These are phyloP conservation scores for Delichon dasypus DNA, from an alignment of 2,797 vertebrate species.

Conservation along the genomic window DNA sequence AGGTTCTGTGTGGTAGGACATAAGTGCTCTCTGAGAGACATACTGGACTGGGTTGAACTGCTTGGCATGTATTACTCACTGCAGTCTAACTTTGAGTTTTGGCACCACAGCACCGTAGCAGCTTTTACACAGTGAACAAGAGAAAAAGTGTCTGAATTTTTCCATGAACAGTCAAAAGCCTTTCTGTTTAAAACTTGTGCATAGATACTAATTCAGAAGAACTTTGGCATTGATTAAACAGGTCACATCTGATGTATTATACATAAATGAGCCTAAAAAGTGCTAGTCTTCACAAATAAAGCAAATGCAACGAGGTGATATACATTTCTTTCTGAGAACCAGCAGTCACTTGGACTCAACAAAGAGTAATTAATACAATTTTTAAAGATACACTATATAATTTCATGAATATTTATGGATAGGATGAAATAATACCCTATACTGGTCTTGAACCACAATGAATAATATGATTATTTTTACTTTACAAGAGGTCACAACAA, in stretches of 20 bases:
- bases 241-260: conserved; percentile 65
- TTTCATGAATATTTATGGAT: conserved; percentile 60
- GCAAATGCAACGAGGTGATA: background rate
- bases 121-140: conserved; percentile 30
- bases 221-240: conserved; percentile 56
- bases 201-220: conserved; percentile 57
- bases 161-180: conserved; percentile 51
- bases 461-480: conserved; percentile 80
- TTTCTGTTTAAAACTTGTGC: conserved; percentile 53
- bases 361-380: conserved; percentile 52
- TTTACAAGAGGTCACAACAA: conserved; percentile 74
- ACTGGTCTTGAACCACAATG: conserved; percentile 65
- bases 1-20: background rate
- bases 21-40: background rate
- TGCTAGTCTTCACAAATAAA: conserved; percentile 17
- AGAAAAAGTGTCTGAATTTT: conserved; percentile 64
- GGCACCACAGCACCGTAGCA: conserved; percentile 30
- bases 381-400: conserved; percentile 18
- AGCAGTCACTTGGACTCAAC: conserved; percentile 2
- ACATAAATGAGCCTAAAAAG: conserved; percentile 57
- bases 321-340: background rate
- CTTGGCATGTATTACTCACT: conserved; percentile 52
- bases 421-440: conserved; percentile 62
- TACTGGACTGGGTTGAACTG: conserved; percentile 34
- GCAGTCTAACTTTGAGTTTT: conserved; percentile 58